Evolutionary conservation across 2,888 invertebrate genomes (phyloP).

Genomic region (Xestia sexstrigata): DNA sequence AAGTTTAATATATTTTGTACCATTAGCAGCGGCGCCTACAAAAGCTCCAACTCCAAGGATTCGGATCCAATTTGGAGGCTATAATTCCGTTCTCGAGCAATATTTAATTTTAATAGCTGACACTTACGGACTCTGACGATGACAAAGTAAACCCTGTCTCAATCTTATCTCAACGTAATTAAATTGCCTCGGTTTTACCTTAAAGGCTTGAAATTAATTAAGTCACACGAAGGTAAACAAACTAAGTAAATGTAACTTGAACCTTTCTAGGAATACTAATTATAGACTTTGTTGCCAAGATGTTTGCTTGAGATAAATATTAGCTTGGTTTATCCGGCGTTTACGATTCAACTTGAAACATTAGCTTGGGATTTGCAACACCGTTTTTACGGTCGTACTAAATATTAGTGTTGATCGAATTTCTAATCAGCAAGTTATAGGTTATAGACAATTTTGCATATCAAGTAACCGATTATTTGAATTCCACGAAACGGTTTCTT

Average conservation of each 20-base stretch:
- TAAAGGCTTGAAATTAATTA: slow-evolving; percentile 53
- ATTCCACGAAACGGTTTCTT: background rate
- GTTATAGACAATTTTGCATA: background rate
- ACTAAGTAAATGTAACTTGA: slow-evolving; percentile 48
- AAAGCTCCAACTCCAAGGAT: slow-evolving; percentile 25
- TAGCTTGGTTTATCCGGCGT: slow-evolving; percentile 63
- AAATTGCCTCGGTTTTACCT: slow-evolving; percentile 42
- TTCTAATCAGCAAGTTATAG: slow-evolving; percentile 47
- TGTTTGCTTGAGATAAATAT: slow-evolving; percentile 63
- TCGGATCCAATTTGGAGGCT: slow-evolving; percentile 48
- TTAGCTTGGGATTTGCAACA: slow-evolving; percentile 48
- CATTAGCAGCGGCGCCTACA: slow-evolving; percentile 26
- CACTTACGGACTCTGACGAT: slow-evolving; percentile 33
- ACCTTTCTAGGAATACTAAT: slow-evolving; percentile 56
- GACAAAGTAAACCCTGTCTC: slow-evolving; percentile 49
- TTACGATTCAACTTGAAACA: slow-evolving; percentile 64
- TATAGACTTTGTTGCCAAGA: slow-evolving; percentile 49
- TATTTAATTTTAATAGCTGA: slow-evolving; percentile 55
- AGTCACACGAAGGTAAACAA: slow-evolving; percentile 53
- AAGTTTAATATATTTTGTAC: slow-evolving; percentile 9
- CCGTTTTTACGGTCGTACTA: slow-evolving; percentile 59
- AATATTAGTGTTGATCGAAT: slow-evolving; percentile 63
- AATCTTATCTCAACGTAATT: slow-evolving; percentile 51
- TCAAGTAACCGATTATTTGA: background rate
- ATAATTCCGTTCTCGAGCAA: slow-evolving; percentile 32